Evolutionary conservation across 2,797 vertebrate species (phyloP).

Genomic region (Spinus pinus): DNA sequence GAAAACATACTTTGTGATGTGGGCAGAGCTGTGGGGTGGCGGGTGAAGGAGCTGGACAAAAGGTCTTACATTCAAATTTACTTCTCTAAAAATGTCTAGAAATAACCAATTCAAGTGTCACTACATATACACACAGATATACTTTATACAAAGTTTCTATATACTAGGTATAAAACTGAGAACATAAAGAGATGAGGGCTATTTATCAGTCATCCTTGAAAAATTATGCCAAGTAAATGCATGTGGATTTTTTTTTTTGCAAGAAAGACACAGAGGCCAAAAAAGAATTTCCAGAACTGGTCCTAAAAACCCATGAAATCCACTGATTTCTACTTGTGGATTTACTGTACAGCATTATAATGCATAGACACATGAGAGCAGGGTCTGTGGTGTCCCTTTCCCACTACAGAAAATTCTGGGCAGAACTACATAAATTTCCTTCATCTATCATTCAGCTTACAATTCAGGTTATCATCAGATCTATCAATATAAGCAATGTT

Average conservation of each 20-base stretch:
- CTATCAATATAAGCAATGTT: neutral
- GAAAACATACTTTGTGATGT: neutral
- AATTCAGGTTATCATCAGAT: neutral
- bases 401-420: neutral
- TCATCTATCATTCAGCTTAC: neutral
- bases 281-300: neutral
- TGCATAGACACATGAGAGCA: neutral
- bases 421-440: neutral
- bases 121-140: rapidly evolving
- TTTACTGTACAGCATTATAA: neutral
- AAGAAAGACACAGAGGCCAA: neutral
- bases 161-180: neutral
- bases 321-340: neutral
- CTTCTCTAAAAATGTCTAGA: neutral
- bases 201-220: neutral
- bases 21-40: neutral
- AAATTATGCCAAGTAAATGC: neutral
- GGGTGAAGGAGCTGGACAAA: neutral
- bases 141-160: neutral
- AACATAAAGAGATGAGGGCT: neutral
- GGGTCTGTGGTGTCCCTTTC: neutral
- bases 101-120: neutral
- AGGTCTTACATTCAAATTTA: neutral
- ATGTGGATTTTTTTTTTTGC: neutral
- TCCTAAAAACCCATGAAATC: neutral